phyloP scores from a whole-genome alignment of 2,888 invertebrate species.

The Orthosia gothica region DNA sequence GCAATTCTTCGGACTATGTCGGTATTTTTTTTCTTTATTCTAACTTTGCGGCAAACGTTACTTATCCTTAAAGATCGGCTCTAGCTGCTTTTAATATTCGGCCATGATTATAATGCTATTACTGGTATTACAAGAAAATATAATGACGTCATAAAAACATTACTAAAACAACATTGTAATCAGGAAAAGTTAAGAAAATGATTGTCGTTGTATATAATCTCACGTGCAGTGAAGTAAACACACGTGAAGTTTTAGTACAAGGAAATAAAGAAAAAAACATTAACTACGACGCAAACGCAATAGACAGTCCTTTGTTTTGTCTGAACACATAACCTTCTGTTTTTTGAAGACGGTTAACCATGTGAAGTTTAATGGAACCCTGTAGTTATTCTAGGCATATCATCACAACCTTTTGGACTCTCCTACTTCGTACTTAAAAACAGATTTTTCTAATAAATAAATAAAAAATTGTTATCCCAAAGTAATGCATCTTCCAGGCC shows the following conservation, averaged over 20 bases:
- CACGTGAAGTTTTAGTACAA: constrained; percentile 10
- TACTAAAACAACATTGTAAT: constrained; percentile 4
- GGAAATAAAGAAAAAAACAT: background rate
- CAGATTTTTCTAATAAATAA: too few relatives aligned
- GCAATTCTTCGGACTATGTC: too few relatives aligned
- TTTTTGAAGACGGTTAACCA: background rate
- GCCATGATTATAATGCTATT: background rate
- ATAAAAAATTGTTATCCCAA: too few relatives aligned
- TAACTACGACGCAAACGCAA: background rate
- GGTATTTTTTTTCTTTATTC: too few relatives aligned
- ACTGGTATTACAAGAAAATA: background rate
- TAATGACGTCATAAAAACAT: background rate
- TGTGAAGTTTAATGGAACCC: background rate
- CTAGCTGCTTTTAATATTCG: background rate
- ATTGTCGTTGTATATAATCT: constrained; percentile 3
- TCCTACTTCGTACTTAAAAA: too few relatives aligned
- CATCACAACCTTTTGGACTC: too few relatives aligned
- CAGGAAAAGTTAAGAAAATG: constrained; percentile 6
- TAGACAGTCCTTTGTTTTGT: background rate
- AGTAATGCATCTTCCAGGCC: too few relatives aligned
- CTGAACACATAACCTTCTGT: background rate
- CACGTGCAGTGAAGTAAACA: background rate
- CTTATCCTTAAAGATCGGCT: background rate
- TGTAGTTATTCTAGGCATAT: background rate
- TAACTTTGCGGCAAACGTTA: background rate